phyloP scores from a whole-genome alignment of 2,113 vertebrate species.

The Mirza zaza region DNA sequence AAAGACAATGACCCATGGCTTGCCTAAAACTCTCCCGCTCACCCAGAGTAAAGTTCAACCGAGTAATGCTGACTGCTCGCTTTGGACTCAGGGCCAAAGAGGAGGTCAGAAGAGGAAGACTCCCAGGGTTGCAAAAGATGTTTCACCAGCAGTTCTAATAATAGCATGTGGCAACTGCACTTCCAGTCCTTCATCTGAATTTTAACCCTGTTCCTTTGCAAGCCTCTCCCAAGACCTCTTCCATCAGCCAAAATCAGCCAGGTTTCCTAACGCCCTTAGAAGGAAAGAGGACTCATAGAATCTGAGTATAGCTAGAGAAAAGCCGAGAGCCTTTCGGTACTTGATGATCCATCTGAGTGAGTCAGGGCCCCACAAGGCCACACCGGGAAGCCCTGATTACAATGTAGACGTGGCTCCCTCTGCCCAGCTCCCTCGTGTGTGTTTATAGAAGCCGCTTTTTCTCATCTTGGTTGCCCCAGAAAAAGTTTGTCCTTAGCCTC shows the following conservation, averaged over 20 bases:
- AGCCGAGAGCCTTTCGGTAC: neutral
- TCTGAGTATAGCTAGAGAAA: neutral
- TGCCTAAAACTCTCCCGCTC: neutral
- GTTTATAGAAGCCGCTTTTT: neutral
- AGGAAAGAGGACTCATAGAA: neutral
- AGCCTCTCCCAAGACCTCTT: neutral
- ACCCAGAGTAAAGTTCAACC: neutral
- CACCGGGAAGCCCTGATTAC: neutral
- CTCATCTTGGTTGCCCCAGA: neutral
- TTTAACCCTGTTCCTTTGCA: neutral
- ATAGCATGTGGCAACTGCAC: neutral
- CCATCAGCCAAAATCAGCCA: neutral
- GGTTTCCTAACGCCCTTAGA: neutral
- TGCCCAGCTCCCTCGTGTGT: neutral
- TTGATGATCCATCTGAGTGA: neutral
- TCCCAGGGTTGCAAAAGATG: neutral
- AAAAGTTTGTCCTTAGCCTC: neutral
- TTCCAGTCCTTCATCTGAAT: neutral
- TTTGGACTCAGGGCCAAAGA: neutral
- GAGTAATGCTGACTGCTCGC: neutral
- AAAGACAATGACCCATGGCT: neutral
- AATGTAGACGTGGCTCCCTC: rapidly evolving
- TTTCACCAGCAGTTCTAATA: neutral
- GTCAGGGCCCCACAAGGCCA: neutral
- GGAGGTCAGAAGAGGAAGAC: neutral